Base-by-base conservation (phyloP, 2,113 vertebrate genomes). In the Alligator sinensis region DNA sequence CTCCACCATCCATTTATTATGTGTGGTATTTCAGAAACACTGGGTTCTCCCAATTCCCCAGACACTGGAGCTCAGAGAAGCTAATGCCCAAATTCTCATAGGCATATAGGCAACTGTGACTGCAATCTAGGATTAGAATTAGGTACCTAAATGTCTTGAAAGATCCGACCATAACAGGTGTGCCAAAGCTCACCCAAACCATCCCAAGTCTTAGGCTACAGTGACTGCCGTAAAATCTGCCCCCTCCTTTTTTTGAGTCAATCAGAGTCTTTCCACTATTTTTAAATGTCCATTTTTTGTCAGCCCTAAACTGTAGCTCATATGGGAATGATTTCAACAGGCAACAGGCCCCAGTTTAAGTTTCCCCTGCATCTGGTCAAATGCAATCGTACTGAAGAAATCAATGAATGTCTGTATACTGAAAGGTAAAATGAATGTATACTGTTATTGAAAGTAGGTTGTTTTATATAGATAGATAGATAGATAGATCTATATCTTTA, bases 21-120 rank as follows among this genome's bases (percentile, higher is more conserved):
- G 68, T 64, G 76, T 87, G 90, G 74, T 89, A 70, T 95, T 90
- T 91, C 91, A 93, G 78, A 94, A 96, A 21, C 80, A 90, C 91
- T 66, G 77, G 66, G 47, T 90, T 89, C 92, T 90, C 89, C 64
- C 93, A 87, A 89, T 91, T 95, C 93, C 82, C 94, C 87, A 88
- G 87, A 68, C 77, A 82, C 64, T 84, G 3, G 79, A 77, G 77
- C 34, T 77, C 75, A 58, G 80, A 68, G 93, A 89, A 64, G 85
- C 87, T 47, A 88, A 84, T 80, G 75, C 25, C 82, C 64, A 38
- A 77, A 96, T 83, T 55, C 83, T 86, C 92, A 86, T 75, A 93
- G 93, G 80, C 89, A 88, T 76, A 89, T 86, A 94, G 94, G 77
- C 77, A 78, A 70, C 91, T 72, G 81, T 80, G 80, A 70, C 91